Conservation (phyloP, 2,888 invertebrate species). For the Zele albiditarsus region DNA sequence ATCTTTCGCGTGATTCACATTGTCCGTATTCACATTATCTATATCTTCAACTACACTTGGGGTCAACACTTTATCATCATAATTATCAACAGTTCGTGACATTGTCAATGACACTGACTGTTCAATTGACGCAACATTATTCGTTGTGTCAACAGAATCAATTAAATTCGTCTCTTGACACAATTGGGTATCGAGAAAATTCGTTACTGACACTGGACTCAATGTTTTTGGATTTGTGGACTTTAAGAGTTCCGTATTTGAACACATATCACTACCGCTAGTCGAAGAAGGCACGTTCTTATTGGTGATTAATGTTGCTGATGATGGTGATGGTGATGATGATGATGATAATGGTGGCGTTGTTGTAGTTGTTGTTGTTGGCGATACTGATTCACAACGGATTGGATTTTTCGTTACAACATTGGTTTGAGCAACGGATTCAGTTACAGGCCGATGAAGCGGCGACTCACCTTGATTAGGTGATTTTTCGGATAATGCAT, state of each 20-base stretch:
- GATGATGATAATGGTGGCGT: constrained; percentile 46
- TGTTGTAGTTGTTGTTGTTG: constrained; percentile 46
- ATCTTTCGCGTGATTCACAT: constrained; percentile 49
- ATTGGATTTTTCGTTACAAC: constrained; percentile 21
- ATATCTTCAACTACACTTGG: constrained; percentile 59
- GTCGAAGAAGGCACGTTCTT: constrained; percentile 73
- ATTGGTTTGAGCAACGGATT: constrained; percentile 52
- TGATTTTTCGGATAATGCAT: constrained; percentile 92
- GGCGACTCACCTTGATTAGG: constrained; percentile 89
- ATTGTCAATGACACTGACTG: constrained; percentile 53
- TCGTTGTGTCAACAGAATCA: constrained; percentile 53
- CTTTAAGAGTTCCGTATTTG: constrained; percentile 68
- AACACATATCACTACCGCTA: constrained; percentile 71
- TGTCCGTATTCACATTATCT: constrained; percentile 43
- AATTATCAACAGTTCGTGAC: constrained; percentile 2
- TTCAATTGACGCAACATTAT: constrained; percentile 31
- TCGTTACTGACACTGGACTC: constrained; percentile 61
- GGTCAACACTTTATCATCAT: constrained; percentile 64
- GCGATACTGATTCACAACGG: constrained; percentile 42
- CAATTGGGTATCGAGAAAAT: constrained; percentile 63
- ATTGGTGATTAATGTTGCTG: constrained; percentile 70
- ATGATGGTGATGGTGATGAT: constrained; percentile 19
- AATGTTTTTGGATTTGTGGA: constrained; percentile 62
- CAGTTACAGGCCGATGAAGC: constrained; percentile 73
- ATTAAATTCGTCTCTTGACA: constrained; percentile 57